Conservation (phyloP, 2,797 vertebrate genomes). For the Sarcoramphus papa region DNA sequence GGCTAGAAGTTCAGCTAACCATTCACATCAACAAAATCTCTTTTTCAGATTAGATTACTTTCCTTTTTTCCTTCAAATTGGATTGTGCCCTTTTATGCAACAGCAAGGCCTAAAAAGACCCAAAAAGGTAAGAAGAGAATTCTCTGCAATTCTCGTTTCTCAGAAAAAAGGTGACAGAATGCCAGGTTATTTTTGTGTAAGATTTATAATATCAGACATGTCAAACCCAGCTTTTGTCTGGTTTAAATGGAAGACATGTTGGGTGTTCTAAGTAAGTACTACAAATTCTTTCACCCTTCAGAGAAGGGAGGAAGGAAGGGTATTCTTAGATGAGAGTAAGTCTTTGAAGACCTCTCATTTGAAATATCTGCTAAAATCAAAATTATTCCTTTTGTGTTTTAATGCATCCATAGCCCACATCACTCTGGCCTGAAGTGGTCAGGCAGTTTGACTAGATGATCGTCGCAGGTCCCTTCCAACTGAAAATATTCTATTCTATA, state of each 20-base stretch:
- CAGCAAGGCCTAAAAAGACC: background rate
- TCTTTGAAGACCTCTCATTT: background rate
- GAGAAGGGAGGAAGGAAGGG: background rate
- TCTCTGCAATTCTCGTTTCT: background rate
- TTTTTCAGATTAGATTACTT: background rate
- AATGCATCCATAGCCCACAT: background rate
- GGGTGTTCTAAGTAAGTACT: background rate
- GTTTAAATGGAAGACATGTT: background rate
- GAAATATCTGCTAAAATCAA: background rate
- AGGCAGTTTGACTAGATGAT: background rate
- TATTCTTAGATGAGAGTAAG: background rate
- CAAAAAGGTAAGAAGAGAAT: background rate
- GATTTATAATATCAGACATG: background rate
- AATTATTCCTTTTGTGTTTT: background rate
- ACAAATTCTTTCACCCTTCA: background rate
- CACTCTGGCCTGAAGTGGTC: background rate
- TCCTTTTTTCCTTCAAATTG: background rate
- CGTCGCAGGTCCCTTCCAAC: background rate
- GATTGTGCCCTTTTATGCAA: conserved; percentile 7
- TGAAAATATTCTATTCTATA: background rate
- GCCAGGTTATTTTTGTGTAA: background rate
- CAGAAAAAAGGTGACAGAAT: background rate
- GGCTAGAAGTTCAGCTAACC: background rate
- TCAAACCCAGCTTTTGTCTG: background rate
- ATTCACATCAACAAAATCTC: background rate